Conservation (phyloP, 2,797 vertebrate species). For the Natrix natrix region DNA sequence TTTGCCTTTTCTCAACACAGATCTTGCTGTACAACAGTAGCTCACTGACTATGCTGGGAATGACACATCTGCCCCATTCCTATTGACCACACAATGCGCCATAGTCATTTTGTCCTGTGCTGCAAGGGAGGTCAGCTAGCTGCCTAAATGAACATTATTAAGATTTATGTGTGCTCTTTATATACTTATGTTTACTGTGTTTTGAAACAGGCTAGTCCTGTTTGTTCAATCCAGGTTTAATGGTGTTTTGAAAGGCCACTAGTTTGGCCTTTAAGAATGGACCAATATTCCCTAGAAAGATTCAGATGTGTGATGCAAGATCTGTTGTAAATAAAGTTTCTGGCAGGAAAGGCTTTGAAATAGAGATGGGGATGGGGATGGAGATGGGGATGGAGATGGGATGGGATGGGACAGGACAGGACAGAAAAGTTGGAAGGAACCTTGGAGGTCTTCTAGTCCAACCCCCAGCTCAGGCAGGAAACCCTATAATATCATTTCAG, state of each 20-base stretch:
- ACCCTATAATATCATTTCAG: no score
- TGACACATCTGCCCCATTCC: neutral
- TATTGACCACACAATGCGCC: neutral
- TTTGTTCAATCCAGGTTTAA: neutral
- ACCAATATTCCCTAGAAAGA: neutral
- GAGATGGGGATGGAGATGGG: no score
- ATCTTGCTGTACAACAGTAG: neutral
- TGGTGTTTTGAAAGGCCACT: neutral
- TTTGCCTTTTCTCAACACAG: neutral
- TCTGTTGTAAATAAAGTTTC: neutral
- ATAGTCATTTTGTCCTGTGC: neutral
- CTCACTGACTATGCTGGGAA: neutral
- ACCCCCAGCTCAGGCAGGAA: no score
- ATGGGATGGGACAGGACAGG: no score
- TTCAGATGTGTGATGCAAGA: neutral
- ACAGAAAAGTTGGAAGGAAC: no score
- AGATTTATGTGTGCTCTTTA: neutral
- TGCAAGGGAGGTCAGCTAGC: neutral
- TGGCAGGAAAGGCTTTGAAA: neutral
- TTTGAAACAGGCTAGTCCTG: neutral
- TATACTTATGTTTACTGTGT: neutral
- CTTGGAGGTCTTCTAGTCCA: no score
- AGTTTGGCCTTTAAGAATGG: neutral
- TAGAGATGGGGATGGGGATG: no score
- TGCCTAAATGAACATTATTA: neutral